Evolutionary conservation across 1,140 invertebrate species (phyloP), one percentile per base, ranked within the genome.

Genomic region (Drosophila littoralis): DNA sequence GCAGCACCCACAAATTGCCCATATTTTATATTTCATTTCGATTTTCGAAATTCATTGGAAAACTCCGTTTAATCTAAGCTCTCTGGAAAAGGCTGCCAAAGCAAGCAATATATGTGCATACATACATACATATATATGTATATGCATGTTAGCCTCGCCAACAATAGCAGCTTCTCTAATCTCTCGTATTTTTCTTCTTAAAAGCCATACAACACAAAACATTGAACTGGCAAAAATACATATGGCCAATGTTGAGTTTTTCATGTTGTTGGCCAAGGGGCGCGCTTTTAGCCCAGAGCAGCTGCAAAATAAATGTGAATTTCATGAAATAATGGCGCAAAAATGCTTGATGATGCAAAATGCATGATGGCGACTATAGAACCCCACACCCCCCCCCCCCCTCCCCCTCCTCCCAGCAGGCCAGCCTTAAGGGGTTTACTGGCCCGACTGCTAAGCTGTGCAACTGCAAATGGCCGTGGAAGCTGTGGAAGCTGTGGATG

Each of bases 311-410:
- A 85, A 85, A 85, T 85, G 81, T 75, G 78, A 78, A 85, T 85
- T 85, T 85, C 78, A 81, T 85, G 71, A 85, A 85, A 85, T 85
- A 85, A 85, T 85, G 75, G 82, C 58, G 75, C 78, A 72, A 85
- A 85, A 85, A 85, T 85, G 76, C 69, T 81, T 85, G 84, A 84
- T 85, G 75, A 85, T 85, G 81, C 75, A 85, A 85, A 81, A 81
- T 85, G 71, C 76, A 85, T 65, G 70, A 43, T 45, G 55, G 43
- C 46, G 60, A 32, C 67, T 58, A 52, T 51, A 51, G 12, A 32
- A 32, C 5, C 22, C 15, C 9, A 2, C 46, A 2, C 0, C 4
- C 12, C 9, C 48, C 1, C 7, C 8, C 22, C 10, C 3, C 22
- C 10, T 1, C 12, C 0, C 0, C 5, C 38, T 10, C 9, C 12